phyloP scores from a whole-genome alignment of 2,888 invertebrate species.

The Drosophila multiciliata region DNA sequence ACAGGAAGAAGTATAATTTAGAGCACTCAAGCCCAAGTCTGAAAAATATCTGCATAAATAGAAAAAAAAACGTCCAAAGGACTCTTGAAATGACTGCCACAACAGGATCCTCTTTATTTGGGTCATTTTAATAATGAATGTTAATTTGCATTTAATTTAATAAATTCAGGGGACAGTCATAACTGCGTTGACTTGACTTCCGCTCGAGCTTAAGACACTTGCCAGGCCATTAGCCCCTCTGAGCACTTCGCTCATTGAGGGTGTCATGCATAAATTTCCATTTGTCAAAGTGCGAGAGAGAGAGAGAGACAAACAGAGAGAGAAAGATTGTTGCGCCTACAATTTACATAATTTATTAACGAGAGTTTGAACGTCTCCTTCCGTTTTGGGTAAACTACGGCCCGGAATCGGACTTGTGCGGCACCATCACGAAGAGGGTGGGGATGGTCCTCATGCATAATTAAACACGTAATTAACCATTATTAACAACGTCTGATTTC shows the following conservation, averaged over 20 bases:
- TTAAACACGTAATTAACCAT: slow-evolving; percentile 81
- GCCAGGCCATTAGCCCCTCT: slow-evolving; percentile 45
- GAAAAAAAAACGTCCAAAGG: background rate
- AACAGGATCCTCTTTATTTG: slow-evolving; percentile 25
- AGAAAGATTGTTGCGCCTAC: slow-evolving; percentile 70
- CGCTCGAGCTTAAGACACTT: slow-evolving; percentile 66
- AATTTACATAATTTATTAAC: slow-evolving; percentile 78
- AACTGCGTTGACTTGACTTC: slow-evolving; percentile 65
- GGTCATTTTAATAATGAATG: slow-evolving; percentile 50
- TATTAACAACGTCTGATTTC: slow-evolving; percentile 79
- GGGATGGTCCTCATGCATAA: slow-evolving; percentile 70
- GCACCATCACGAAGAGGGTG: slow-evolving; percentile 35
- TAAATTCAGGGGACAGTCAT: slow-evolving; percentile 53
- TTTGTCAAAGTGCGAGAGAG: slow-evolving; percentile 25
- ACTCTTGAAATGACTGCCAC: slow-evolving; percentile 1
- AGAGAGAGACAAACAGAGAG: background rate
- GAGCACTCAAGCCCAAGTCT: background rate
- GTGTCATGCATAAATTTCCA: slow-evolving; percentile 65
- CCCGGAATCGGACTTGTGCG: slow-evolving; percentile 23
- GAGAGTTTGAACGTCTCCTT: slow-evolving; percentile 77
- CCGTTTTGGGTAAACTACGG: slow-evolving; percentile 54
- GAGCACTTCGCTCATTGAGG: slow-evolving; percentile 23
- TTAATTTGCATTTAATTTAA: slow-evolving; percentile 70
- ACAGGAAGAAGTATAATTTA: background rate
- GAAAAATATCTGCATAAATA: background rate